phyloP scores from a whole-genome alignment of 2,797 vertebrate species.

The Peromyscus attwateri region DNA sequence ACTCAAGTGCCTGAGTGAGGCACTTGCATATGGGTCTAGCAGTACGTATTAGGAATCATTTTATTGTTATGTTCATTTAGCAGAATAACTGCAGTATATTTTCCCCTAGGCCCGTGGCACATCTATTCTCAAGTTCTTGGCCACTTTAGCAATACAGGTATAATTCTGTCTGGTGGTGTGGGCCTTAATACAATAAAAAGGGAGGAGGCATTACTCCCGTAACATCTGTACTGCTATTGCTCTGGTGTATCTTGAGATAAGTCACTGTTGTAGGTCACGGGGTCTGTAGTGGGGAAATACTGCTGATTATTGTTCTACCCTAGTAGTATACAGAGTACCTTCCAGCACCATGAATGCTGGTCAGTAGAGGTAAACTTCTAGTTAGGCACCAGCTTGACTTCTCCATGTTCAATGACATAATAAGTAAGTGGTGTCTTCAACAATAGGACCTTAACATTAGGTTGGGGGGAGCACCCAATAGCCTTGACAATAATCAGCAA shows the following conservation, averaged over 20 bases:
- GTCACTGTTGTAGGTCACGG: neutral
- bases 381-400: neutral
- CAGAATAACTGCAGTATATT: neutral
- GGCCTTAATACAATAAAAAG: neutral
- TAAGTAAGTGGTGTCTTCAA: neutral
- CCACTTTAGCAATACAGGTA: neutral
- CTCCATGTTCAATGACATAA: neutral
- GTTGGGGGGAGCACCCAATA: neutral
- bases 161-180: neutral
- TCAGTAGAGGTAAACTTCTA: neutral
- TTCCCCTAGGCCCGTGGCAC: neutral
- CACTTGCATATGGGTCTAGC: too few species aligned
- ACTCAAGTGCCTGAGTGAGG: neutral
- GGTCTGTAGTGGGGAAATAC: neutral
- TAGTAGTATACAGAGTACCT: neutral
- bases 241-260: neutral
- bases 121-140: neutral
- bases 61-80: neutral
- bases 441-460: neutral
- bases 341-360: neutral
- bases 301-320: neutral
- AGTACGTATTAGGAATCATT: neutral
- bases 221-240: neutral
- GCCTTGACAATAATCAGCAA: neutral
- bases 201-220: neutral